Evolutionary conservation across 2,113 vertebrate species (phyloP).

Genomic region (Electrona antarctica): DNA sequence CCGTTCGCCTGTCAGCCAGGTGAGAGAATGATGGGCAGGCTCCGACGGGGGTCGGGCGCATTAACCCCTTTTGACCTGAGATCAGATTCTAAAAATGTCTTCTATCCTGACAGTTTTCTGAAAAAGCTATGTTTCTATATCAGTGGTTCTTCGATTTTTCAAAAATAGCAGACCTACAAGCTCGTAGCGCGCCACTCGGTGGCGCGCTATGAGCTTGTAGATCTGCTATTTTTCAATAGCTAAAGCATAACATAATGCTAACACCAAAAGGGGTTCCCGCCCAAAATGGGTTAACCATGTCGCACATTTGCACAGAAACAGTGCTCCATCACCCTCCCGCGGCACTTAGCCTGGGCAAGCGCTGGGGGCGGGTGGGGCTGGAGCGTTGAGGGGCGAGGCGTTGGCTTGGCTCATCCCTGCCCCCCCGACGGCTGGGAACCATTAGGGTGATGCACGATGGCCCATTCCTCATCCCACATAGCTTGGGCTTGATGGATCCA

Average conservation of each 20-base stretch:
- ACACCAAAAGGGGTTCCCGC: too few relatives aligned
- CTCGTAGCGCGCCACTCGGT: too few relatives aligned
- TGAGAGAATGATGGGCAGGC: slow-evolving; percentile 47
- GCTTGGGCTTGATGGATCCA: slow-evolving; percentile 53
- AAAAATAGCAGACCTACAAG: too few relatives aligned
- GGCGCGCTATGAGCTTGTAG: too few relatives aligned
- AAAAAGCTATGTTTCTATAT: too few relatives aligned
- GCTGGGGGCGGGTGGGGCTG: neutral
- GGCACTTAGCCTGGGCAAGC: slow-evolving; percentile 54
- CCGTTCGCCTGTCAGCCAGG: slow-evolving; percentile 44
- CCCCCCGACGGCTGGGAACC: slow-evolving; percentile 54
- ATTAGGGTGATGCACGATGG: slow-evolving; percentile 70
- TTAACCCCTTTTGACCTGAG: slow-evolving; percentile 14
- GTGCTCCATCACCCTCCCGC: slow-evolving; percentile 62
- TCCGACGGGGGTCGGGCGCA: slow-evolving; percentile 52
- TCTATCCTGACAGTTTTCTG: too few relatives aligned
- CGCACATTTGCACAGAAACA: slow-evolving; percentile 58
- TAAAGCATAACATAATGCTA: too few relatives aligned
- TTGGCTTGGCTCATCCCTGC: slow-evolving; percentile 37
- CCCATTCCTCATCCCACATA: slow-evolving; percentile 64
- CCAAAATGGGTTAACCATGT: slow-evolving; percentile 32
- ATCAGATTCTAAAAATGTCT: too few relatives aligned
- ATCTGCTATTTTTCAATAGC: too few relatives aligned
- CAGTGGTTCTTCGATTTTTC: too few relatives aligned
- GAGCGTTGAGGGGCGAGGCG: slow-evolving; percentile 14